Evolutionary conservation across 2,888 invertebrate genomes (phyloP).

Genomic region (Epinotia demarniana): DNA sequence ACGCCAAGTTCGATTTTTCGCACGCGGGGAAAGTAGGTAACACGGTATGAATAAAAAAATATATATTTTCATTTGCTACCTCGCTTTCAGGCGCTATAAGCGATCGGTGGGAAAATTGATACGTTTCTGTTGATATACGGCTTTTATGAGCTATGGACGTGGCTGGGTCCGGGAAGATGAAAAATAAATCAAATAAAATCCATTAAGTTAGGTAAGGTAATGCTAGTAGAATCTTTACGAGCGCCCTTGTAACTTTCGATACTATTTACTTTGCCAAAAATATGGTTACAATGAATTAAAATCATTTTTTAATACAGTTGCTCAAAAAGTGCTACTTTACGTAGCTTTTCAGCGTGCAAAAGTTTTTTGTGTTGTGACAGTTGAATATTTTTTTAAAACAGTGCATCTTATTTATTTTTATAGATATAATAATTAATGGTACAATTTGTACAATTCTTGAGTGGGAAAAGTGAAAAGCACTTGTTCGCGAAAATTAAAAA

Average conservation of each 20-base stretch:
- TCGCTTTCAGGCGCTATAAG: conserved; percentile 59
- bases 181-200: conserved; percentile 32
- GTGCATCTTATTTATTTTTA: too few relatives aligned
- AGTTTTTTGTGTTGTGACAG: too few relatives aligned
- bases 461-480: too few relatives aligned
- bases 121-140: conserved; percentile 41
- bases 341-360: too few relatives aligned
- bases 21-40: conserved; percentile 52
- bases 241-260: neutral
- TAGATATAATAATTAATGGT: too few relatives aligned
- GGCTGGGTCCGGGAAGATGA: conserved; percentile 11
- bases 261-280: too few relatives aligned
- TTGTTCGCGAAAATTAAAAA: too few relatives aligned
- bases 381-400: too few relatives aligned
- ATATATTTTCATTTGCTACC: conserved; percentile 53
- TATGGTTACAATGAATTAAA: too few relatives aligned
- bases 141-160: conserved; percentile 32
- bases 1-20: conserved; percentile 39
- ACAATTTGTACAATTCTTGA: too few relatives aligned
- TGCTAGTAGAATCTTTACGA: neutral
- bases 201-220: neutral
- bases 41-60: conserved; percentile 67
- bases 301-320: too few relatives aligned
- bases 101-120: conserved; percentile 61
- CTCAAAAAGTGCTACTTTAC: too few relatives aligned